Base-by-base conservation (phyloP, 2,113 vertebrate species). In the Paralichthys olivaceus region DNA sequence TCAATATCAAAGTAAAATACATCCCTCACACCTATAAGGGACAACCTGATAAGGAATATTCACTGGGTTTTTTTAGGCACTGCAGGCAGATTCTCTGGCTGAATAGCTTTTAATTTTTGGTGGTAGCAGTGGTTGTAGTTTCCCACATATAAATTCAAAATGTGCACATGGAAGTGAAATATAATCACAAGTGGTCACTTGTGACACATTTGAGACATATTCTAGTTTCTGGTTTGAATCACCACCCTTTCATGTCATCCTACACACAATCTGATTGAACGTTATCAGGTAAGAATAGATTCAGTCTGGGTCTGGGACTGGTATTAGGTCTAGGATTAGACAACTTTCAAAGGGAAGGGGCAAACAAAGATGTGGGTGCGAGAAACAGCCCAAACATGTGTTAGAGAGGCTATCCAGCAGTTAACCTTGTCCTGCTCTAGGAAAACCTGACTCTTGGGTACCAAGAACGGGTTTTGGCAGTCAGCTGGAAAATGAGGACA, bases 401-500 rank as follows among this genome's bases (percentile, higher is more conserved):
- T 58, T 45, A 29, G 5, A 58, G 75, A 66, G 77, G 69, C 73
- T 22, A 28, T 69, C 64, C 72, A 55, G 83, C 83, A 54, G 57
- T 83, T 80, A 57, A 73, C 67, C 72, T 54, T 47, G 67, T 77
- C 80, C 29, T 43, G 65, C 71, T 85, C 68, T 55, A 75, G 71
- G 71, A 79, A 82, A 83, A 66, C 81, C 69, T 69, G 61, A 40
- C 26, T 72, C 55, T 55, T 54, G 34, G 68, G 34, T 73, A 56
- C 77, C n/a, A 17, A 73, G 72, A n/a, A 51, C 69, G 43, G 59
- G 57, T 82, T 86, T 80, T 84, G 83, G 77, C 72, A 87, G 71
- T 90, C 75, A 81, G 73, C 67, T 84, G 74, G 75, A 91, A 91
- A 92, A 90, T 72, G 74, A 90, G 90, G 91, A 87, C 88, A 90